Conservation (phyloP, 2,113 vertebrate species). For the Blennius ocellaris region DNA sequence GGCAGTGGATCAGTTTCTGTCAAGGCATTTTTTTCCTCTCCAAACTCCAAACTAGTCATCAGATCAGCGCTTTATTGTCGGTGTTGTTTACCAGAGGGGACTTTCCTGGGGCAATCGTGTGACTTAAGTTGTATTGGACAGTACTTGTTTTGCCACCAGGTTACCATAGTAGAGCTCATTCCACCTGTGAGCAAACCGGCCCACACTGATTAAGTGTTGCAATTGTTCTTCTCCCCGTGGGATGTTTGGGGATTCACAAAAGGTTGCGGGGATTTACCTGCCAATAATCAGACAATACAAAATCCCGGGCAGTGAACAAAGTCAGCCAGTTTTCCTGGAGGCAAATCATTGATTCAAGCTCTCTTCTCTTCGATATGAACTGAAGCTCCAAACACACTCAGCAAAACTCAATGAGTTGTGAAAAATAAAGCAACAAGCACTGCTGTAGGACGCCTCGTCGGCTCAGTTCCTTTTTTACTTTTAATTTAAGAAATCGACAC, state of each 20-base stretch:
- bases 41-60: background rate
- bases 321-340: too few relatives aligned
- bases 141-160: background rate
- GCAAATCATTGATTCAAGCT: too few relatives aligned
- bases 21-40: accelerated
- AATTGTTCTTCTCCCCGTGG: background rate
- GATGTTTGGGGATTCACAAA: conserved; percentile 47
- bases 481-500: conserved; percentile 20
- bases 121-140: background rate
- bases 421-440: background rate
- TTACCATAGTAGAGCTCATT: conserved; percentile 9
- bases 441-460: conserved; percentile 9
- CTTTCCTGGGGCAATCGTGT: background rate
- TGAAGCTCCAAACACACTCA: background rate
- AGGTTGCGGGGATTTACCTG: background rate
- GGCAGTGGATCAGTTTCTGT: background rate
- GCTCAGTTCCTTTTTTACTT: conserved; percentile 5
- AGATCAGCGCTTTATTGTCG: background rate
- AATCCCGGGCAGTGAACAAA: accelerated
- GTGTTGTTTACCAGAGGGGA: background rate
- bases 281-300: accelerated
- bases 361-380: background rate
- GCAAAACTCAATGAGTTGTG: background rate
- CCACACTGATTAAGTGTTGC: background rate
- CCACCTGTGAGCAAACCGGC: accelerated